Conservation (phyloP, 2,888 invertebrate species). For the Drosophila anceps region DNA sequence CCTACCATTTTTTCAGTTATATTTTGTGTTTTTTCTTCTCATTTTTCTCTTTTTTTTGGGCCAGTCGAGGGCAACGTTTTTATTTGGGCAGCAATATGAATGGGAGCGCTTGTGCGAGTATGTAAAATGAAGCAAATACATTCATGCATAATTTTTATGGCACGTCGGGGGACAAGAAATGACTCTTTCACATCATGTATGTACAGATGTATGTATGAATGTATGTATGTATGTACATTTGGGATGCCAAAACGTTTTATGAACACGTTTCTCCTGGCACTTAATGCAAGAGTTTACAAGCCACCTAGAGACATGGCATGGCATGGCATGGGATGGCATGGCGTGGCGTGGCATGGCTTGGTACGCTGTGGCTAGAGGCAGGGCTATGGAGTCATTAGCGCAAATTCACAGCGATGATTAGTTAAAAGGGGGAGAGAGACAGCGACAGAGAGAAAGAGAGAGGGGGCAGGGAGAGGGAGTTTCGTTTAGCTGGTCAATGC, state of each 20-base stretch:
- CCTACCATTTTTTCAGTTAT: constrained; percentile 9
- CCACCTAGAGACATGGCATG: constrained; percentile 23
- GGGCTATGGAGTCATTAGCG: constrained; percentile 67
- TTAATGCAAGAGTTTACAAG: constrained; percentile 54
- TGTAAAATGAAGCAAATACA: constrained; percentile 75
- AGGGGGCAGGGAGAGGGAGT: neutral
- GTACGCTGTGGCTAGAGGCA: constrained; percentile 1
- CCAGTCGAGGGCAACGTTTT: constrained; percentile 73
- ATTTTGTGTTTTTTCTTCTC: constrained; percentile 7
- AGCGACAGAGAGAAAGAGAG: neutral
- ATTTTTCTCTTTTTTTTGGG: constrained; percentile 62
- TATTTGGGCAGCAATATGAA: constrained; percentile 71
- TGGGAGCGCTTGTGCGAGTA: constrained; percentile 32
- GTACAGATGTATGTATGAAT: neutral
- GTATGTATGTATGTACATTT: constrained; percentile 51
- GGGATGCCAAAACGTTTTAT: constrained; percentile 80
- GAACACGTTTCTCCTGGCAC: constrained; percentile 62
- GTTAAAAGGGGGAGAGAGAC: constrained; percentile 28
- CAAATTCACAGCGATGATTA: constrained; percentile 77
- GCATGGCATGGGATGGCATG: neutral
- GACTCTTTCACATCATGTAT: constrained; percentile 20
- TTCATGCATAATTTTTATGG: constrained; percentile 80
- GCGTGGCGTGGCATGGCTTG: neutral
- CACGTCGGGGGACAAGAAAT: constrained; percentile 55
- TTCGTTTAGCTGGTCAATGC: constrained; percentile 65